A percentile compares a stretch with the other conserved stretches of the same genome.
Conservation (phyloP, 2,797 vertebrate species). For the Rhynchonycteris naso region DNA sequence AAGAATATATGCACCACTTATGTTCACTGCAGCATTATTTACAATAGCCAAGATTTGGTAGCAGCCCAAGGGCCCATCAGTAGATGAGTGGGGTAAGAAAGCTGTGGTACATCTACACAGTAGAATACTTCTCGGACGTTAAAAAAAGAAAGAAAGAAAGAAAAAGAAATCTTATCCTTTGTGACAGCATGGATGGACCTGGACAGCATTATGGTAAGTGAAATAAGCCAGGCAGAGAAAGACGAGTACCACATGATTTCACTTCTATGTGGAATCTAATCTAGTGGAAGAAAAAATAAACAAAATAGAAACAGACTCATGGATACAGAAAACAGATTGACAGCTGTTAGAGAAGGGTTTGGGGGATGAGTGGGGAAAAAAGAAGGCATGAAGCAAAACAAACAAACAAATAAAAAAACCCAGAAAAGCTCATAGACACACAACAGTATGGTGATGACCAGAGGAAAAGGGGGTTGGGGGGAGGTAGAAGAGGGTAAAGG, state of each 20-base stretch:
- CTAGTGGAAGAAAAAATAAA: not conserved
- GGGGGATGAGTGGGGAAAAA: not conserved
- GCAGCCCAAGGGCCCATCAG: not conserved
- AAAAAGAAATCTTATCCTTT: not conserved
- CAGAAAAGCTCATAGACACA: not conserved
- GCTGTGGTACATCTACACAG: not conserved
- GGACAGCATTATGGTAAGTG: not conserved
- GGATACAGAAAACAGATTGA: not conserved
- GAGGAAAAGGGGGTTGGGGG: not conserved
- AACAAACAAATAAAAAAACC: too few relatives aligned
- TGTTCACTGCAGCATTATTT: not conserved
- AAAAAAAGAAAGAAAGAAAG: not conserved
- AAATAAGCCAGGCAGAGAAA: not conserved
- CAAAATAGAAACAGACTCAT: not conserved
- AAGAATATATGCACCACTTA: not conserved
- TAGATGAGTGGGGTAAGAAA: not conserved
- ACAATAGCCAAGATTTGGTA: not conserved
- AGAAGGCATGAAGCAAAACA: not conserved
- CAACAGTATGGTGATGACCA: not conserved
- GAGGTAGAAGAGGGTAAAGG: too few relatives aligned
- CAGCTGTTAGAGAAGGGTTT: not conserved
- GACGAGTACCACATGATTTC: not conserved
- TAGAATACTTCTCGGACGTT: not conserved
- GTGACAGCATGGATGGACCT: not conserved
- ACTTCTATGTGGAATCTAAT: not conserved